These are phyloP conservation scores for Ceratina japonica DNA, from an alignment of 1,140 invertebrate species.

Conservation along the genomic window DNA sequence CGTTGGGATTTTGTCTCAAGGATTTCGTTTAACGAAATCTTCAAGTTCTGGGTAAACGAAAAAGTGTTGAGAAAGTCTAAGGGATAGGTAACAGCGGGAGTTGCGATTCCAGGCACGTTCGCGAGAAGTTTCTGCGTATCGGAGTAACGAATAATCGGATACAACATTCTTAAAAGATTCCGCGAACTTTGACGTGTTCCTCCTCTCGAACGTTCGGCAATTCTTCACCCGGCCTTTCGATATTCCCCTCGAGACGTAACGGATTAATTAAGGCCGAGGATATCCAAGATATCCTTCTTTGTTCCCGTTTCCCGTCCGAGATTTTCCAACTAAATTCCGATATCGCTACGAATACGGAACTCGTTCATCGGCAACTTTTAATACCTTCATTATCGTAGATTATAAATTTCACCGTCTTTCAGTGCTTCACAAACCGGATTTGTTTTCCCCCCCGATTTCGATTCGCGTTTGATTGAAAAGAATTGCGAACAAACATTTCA, in stretches of 20 bases:
- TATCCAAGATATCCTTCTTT: slow-evolving; percentile 40
- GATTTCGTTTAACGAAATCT: too few species aligned
- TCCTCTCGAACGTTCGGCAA: neutral
- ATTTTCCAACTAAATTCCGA: slow-evolving; percentile 43
- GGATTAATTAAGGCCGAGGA: slow-evolving; percentile 54
- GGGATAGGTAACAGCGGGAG: neutral
- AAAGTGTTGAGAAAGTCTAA: neutral
- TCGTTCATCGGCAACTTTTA: slow-evolving; percentile 31
- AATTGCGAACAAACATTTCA: too few species aligned
- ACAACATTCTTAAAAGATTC: slow-evolving; percentile 23
- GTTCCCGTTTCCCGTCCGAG: neutral
- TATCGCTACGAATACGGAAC: slow-evolving; percentile 49
- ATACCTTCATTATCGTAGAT: slow-evolving; percentile 33
- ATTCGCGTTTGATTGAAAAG: too few species aligned
- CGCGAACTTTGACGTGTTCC: neutral
- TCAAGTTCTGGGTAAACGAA: neutral
- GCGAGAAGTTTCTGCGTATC: slow-evolving; percentile 7
- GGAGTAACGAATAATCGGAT: slow-evolving; percentile 14
- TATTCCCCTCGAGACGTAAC: slow-evolving; percentile 40
- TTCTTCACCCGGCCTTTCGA: neutral
- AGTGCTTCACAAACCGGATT: neutral
- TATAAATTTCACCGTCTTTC: slow-evolving; percentile 22
- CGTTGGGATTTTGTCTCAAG: too few species aligned
- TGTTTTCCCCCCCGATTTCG: too few species aligned
- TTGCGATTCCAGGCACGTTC: slow-evolving; percentile 19